These are phyloP conservation scores for Urosaurus nigricauda DNA, from an alignment of 2,797 vertebrate species.

Conservation along the genomic window DNA sequence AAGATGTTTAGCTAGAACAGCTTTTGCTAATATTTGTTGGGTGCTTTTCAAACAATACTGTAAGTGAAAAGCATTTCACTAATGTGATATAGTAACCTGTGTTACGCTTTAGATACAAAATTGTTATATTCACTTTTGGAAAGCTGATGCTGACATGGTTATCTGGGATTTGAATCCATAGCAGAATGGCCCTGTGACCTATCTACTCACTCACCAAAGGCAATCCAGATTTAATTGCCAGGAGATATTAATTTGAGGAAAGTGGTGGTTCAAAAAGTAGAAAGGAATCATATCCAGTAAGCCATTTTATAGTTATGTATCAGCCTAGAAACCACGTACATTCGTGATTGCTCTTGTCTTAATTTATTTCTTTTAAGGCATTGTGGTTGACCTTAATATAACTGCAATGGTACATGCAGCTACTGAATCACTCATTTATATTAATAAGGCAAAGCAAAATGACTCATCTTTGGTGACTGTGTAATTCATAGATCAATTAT, in stretches of 20 bases:
- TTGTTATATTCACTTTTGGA: neutral
- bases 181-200: neutral
- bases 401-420: neutral
- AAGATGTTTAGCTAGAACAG: neutral
- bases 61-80: slow-evolving; percentile 58
- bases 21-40: neutral
- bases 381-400: neutral
- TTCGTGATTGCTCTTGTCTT: neutral
- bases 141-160: neutral
- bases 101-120: neutral
- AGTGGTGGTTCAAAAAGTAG: neutral
- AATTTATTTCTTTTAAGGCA: neutral
- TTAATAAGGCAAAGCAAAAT: slow-evolving; percentile 37
- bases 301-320: neutral
- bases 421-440: neutral
- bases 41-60: slow-evolving; percentile 43
- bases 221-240: slow-evolving; percentile 13
- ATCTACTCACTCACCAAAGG: neutral
- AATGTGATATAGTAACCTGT: neutral
- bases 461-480: neutral
- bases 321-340: neutral
- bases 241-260: slow-evolving; percentile 9
- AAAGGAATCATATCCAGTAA: neutral
- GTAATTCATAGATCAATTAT: slow-evolving; percentile 16
- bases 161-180: neutral